These are phyloP conservation scores for Hephaestus fuliginosus DNA, from an alignment of 2,797 vertebrate genomes.

Conservation along the genomic window DNA sequence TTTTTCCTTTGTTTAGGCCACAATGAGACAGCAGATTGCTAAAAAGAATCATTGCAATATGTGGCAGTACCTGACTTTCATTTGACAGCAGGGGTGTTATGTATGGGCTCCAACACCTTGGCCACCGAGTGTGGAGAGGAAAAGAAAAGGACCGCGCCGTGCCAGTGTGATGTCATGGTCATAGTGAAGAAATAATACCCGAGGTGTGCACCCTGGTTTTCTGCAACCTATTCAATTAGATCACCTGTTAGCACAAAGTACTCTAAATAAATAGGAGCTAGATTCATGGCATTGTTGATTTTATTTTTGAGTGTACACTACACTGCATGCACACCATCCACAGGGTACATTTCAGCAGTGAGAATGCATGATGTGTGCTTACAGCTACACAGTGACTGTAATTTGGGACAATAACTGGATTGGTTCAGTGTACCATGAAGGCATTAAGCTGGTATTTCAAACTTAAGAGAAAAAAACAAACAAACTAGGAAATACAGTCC, in stretches of 20 bases:
- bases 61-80: constrained; percentile 17
- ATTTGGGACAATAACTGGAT: constrained; percentile 21
- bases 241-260: neutral
- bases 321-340: neutral
- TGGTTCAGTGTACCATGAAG: constrained; percentile 10
- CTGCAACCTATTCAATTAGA: neutral
- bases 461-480: neutral
- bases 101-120: constrained; percentile 7
- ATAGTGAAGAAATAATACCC: constrained; percentile 1
- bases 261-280: neutral
- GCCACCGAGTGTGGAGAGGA: constrained; percentile 10
- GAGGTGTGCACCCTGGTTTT: neutral
- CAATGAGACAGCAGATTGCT: neutral
- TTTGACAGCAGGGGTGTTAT: constrained; percentile 16
- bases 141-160: neutral
- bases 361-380: constrained; percentile 16
- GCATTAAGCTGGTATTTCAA: constrained; percentile 26
- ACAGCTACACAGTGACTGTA: constrained; percentile 13
- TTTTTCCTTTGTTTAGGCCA: constrained; percentile 4
- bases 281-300: neutral
- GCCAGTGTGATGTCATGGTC: constrained; percentile 7
- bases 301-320: neutral
- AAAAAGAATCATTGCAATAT: constrained; percentile 4
- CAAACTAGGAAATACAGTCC: constrained; percentile 8
- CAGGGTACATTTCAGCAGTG: neutral